Evolutionary conservation across 2,888 invertebrate genomes (phyloP), one percentile per base, ranked within the genome.

Genomic region (Drosophila buzzatii): DNA sequence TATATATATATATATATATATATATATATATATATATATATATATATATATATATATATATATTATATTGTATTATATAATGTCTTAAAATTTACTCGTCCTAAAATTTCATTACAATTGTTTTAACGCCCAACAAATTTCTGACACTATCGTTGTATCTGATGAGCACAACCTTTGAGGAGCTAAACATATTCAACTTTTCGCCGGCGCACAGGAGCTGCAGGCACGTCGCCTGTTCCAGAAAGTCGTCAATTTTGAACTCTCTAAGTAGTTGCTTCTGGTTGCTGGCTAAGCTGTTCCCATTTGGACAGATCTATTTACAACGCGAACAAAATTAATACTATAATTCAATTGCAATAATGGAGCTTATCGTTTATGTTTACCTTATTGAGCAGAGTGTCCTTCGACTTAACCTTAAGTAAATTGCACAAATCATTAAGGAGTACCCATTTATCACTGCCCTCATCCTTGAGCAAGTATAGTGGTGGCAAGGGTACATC

Each of bases 121-220:
- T 96, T 93, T 97, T 97, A 69, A 97, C 96, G 92, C 96, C 97
- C 88, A 97, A 94, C 91, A 97, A 94, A 93, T 96, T 96, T 88
- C 95, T 95, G 81, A 98, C 96, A 92, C 96, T 96, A 90, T 97
- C 97, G 85, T 97, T 97, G 94, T 97, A 97, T 91, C 96, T 95
- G 79, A 98, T 96, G 65, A 98, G 95, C 59, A 96, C 95, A 83
- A 97, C 96, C 93, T 97, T 97, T 56, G 97, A 96, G 49, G 96
- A 96, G 68, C 97, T 95, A 33, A 89, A 83, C 64, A 96, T 95
- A 92, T 97, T 97, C 71, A 97, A 94, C 91, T 96, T 96, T 92
- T 96, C 97, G 39, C 96, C 96, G 51, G 96, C 96, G 86, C 96
- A 95, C 70, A 97, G 93, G 60, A 97, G 94, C 91, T 97, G 97